Percentiles rank a stretch among this genome's conserved stretches.
Evolutionary conservation across 2,797 vertebrate genomes (phyloP).

Genomic region (Sebastolobus altivelis): DNA sequence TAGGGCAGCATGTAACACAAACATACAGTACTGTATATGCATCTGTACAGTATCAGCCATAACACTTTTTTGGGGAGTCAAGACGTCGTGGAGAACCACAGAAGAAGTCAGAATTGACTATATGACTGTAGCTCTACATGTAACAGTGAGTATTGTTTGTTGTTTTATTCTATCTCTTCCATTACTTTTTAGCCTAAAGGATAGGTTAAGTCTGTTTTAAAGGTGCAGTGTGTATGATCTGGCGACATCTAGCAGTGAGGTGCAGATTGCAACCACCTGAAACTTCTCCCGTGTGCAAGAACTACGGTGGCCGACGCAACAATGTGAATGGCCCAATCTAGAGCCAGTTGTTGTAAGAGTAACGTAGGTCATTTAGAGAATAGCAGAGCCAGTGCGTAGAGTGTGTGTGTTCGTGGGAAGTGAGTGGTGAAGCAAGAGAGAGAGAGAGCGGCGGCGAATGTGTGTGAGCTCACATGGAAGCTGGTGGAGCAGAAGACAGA

Average conservation of each 20-base stretch:
- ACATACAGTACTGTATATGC: neutral
- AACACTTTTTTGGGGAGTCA: neutral
- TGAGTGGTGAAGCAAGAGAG: no score
- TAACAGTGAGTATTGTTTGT: neutral
- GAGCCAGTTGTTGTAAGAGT: no score
- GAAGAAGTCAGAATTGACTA: neutral
- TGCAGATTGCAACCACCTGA: no score
- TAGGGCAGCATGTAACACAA: neutral
- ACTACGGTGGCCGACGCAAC: accelerated
- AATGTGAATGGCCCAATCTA: no score
- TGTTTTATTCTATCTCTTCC: neutral
- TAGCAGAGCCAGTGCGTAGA: no score
- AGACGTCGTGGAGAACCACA: neutral
- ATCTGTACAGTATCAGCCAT: neutral
- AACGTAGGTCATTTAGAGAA: no score
- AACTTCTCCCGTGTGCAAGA: no score
- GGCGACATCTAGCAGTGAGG: no score
- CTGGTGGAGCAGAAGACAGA: no score
- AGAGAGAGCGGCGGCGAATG: accelerated
- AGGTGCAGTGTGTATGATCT: no score
- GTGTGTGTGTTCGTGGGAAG: no score
- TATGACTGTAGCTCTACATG: neutral
- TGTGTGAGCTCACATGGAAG: no score
- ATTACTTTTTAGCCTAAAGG: neutral
- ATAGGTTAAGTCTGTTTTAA: neutral